A percentile compares a stretch with the other conserved stretches of the same genome.
phyloP scores from a whole-genome alignment of 2,113 vertebrate genomes.

The Chlorocebus sabaeus region DNA sequence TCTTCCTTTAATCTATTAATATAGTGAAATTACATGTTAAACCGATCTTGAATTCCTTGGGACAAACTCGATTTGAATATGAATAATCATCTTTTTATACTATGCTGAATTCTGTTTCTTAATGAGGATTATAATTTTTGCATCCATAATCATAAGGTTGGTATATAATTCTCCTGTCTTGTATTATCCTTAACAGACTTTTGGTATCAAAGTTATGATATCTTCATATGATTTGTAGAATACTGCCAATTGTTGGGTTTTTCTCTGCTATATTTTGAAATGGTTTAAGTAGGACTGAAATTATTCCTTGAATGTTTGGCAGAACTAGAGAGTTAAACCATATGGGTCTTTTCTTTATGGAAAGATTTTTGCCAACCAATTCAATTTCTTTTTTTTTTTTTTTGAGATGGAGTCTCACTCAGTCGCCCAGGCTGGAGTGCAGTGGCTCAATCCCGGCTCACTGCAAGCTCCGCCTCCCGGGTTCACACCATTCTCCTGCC shows the following conservation, averaged over 20 bases:
- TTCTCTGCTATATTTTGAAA: neutral
- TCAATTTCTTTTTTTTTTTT: neutral
- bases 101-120: neutral
- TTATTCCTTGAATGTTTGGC: neutral
- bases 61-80: neutral
- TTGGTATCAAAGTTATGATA: neutral
- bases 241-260: neutral
- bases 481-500: no score
- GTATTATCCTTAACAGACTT: neutral
- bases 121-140: no score
- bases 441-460: fast-evolving
- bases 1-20: neutral
- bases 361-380: neutral
- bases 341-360: neutral
- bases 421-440: no score
- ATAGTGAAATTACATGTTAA: neutral
- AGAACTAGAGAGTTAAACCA: neutral
- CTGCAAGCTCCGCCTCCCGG: no score
- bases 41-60: neutral
- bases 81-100: neutral
- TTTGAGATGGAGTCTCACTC: no score
- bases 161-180: no score
- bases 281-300: neutral
- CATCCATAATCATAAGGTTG: neutral
- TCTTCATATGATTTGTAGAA: neutral